phyloP scores from a whole-genome alignment of 2,113 vertebrate species.

The Aepyceros melampus region DNA sequence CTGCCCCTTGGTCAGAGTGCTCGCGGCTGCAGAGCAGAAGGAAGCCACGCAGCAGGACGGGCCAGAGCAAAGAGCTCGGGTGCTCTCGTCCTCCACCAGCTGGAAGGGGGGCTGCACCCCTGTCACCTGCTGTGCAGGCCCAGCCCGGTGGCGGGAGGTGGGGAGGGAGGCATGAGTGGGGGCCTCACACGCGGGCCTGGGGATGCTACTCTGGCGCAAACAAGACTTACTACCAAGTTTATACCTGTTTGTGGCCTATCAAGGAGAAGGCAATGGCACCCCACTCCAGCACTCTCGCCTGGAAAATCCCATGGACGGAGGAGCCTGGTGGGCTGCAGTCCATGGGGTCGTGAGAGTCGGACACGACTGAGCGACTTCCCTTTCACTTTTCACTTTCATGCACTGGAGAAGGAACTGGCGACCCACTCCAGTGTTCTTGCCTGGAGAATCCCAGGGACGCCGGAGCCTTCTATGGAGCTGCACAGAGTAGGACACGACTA shows the following conservation, averaged over 20 bases:
- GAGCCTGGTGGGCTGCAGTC: too few relatives aligned
- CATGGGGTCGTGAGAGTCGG: too few relatives aligned
- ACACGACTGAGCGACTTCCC: too few relatives aligned
- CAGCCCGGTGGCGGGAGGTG: fast-evolving
- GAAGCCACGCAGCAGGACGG: fast-evolving
- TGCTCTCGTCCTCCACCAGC: background rate
- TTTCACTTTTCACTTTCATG: too few relatives aligned
- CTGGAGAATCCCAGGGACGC: too few relatives aligned
- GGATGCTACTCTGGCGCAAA: background rate
- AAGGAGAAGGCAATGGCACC: too few relatives aligned
- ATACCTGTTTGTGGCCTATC: background rate
- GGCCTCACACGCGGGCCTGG: background rate
- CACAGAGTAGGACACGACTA: too few relatives aligned
- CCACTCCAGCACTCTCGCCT: too few relatives aligned
- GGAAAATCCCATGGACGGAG: too few relatives aligned
- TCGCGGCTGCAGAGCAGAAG: background rate
- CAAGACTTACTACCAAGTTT: background rate
- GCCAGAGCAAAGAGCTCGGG: background rate
- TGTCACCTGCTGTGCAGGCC: background rate
- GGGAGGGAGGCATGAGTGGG: background rate
- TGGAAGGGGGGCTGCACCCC: background rate
- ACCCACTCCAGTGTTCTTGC: too few relatives aligned
- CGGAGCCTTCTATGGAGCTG: too few relatives aligned
- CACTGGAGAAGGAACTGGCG: too few relatives aligned
- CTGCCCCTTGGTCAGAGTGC: background rate